Base-by-base conservation (phyloP, 2,797 vertebrate genomes). In the Echiichthys vipera region DNA sequence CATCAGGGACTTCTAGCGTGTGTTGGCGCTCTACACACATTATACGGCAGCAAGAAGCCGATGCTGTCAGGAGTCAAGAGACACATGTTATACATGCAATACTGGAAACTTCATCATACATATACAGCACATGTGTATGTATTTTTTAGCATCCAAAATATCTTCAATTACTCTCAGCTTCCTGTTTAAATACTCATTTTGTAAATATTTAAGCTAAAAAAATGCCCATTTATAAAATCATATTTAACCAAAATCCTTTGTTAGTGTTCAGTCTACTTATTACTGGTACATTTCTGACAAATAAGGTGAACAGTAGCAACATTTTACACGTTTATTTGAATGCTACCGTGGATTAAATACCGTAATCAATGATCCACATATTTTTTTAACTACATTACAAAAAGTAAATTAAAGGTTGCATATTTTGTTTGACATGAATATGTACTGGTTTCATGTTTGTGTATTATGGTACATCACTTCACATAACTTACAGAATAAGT, bases 1-100 rank as follows among this genome's bases (percentile, higher is more conserved):
- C 83, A 57, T 51, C 5, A 0, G 24, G 46, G 74, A 77, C 70
- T 75, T 67, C 58, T 70, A 27, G 76, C n/a, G n/a, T 74, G 80
- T 67, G 78, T 75, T 57, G 6, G 27, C 27, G 30, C 37, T 63
- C 39, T 58, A 68, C 67, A 54, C 61, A 78, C 40, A 73, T 80
- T 61, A 63, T 12, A 68, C 8, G 2, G n/a, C 40, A 64, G 59
- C 13, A 18, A 69, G 27, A 25, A 37, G 20, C n/a, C 15, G 34
- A 25, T 30, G 29, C 24, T 57, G 17, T 58, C 27, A 62, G 40
- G 49, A 63, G 22, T n/a, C n/a, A n/a, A n/a, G n/a, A n/a, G n/a
- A 43, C 37, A 32, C 7, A 20, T 1, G 24, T 46, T 50, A 49
- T 11, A 57, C 59, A 74, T 51, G n/a, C n/a, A 36, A 65, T 5